Evolutionary conservation across 2,888 invertebrate genomes (phyloP).

Genomic region (Epiperipatus broadwayi): DNA sequence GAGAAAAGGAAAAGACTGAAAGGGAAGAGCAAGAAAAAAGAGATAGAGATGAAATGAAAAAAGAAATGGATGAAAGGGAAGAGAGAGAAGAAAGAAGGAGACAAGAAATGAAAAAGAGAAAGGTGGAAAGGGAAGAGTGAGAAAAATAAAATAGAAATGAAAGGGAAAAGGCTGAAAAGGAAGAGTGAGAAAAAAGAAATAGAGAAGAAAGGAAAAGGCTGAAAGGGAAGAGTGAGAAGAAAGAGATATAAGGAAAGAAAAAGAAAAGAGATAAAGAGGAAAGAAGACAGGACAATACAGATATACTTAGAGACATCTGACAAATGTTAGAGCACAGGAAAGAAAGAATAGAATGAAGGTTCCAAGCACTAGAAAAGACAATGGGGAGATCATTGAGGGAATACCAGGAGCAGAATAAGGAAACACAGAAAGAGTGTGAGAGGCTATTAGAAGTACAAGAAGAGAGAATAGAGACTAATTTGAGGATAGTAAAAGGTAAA

Average conservation of each 20-base stretch:
- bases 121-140: constrained; percentile 9
- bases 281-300: too few relatives aligned
- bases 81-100: constrained; percentile 3
- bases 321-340: too few relatives aligned
- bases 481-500: too few relatives aligned
- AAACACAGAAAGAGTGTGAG: too few relatives aligned
- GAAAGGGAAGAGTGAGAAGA: constrained; percentile 7
- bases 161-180: not conserved
- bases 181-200: not conserved
- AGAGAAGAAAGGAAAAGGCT: not conserved
- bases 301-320: too few relatives aligned
- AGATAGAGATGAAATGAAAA: constrained; percentile 8
- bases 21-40: constrained; percentile 9
- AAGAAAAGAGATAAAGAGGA: too few relatives aligned
- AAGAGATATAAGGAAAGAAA: constrained; percentile 3
- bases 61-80: not conserved
- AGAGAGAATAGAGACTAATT: too few relatives aligned
- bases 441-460: too few relatives aligned
- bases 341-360: too few relatives aligned
- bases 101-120: constrained; percentile 1
- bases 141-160: not conserved
- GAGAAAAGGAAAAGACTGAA: constrained; percentile 6
- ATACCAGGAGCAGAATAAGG: too few relatives aligned
- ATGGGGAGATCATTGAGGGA: too few relatives aligned
- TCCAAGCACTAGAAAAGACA: too few relatives aligned